Conservation (phyloP, 2,888 invertebrate species). For the Magallana nippona region DNA sequence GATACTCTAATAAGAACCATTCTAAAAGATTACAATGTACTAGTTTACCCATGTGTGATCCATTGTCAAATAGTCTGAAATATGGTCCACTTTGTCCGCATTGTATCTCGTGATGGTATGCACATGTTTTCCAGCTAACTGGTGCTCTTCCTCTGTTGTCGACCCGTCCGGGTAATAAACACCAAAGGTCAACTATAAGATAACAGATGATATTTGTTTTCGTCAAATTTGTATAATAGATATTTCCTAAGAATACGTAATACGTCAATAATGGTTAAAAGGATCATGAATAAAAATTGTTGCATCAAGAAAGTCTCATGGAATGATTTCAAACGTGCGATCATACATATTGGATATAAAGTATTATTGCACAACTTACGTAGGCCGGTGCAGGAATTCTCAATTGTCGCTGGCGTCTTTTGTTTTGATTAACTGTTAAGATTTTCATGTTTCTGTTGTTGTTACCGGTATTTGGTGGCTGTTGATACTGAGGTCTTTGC, state of each 20-base stretch:
- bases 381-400: slow-evolving; percentile 15
- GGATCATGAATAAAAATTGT: not conserved
- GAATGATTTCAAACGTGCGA: too few species aligned
- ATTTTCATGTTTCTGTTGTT: not conserved
- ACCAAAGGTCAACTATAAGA: not conserved
- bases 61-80: slow-evolving; percentile 8
- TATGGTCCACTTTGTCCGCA: not conserved
- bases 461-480: not conserved
- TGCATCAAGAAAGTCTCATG: too few species aligned
- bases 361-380: not conserved
- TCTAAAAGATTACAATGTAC: too few species aligned
- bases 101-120: slow-evolving; percentile 2
- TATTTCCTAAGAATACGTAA: too few species aligned
- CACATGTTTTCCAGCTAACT: not conserved
- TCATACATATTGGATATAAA: too few species aligned
- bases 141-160: slow-evolving; percentile 13
- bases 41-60: slow-evolving; percentile 3
- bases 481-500: not conserved
- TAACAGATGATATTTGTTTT: not conserved
- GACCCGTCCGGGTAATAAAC: slow-evolving; percentile 2
- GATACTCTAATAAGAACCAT: too few species aligned
- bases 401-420: not conserved
- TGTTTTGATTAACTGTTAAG: not conserved
- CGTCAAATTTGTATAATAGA: too few species aligned
- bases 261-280: not conserved